A percentile compares a stretch with the other conserved stretches of the same genome.
phyloP scores from a whole-genome alignment of 2,888 invertebrate genomes.

The Leptopilina myrica region DNA sequence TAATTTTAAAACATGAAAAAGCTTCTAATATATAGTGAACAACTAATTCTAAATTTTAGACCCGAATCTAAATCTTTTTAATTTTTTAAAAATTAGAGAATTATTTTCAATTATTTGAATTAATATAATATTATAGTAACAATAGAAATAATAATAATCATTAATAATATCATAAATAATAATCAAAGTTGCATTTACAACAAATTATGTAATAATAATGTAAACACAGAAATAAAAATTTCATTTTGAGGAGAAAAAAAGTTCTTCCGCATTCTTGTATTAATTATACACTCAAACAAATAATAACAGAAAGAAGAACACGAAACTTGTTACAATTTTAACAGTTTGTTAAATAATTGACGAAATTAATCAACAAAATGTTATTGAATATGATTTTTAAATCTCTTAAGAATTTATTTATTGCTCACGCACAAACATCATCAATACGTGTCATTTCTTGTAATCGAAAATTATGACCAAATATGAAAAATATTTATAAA shows the following conservation, averaged over 20 bases:
- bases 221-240: too few species aligned
- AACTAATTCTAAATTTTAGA: too few species aligned
- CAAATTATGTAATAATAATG: too few species aligned
- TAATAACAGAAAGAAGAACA: background rate
- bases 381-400: background rate
- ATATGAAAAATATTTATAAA: background rate
- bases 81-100: too few species aligned
- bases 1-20: too few species aligned
- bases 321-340: background rate
- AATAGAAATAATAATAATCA: too few species aligned
- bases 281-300: constrained; percentile 21
- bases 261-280: constrained; percentile 52
- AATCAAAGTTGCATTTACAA: too few species aligned
- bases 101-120: too few species aligned
- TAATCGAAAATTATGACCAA: background rate
- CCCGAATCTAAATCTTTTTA: too few species aligned
- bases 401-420: background rate
- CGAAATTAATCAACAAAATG: background rate
- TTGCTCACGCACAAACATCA: background rate
- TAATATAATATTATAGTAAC: too few species aligned
- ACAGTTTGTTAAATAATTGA: background rate
- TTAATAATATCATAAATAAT: too few species aligned
- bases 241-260: background rate
- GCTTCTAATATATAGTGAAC: too few species aligned
- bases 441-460: background rate